Percentiles rank a stretch among this genome's conserved stretches.
phyloP scores from a whole-genome alignment of 2,113 vertebrate species.

The Phrynosoma blainvillii region DNA sequence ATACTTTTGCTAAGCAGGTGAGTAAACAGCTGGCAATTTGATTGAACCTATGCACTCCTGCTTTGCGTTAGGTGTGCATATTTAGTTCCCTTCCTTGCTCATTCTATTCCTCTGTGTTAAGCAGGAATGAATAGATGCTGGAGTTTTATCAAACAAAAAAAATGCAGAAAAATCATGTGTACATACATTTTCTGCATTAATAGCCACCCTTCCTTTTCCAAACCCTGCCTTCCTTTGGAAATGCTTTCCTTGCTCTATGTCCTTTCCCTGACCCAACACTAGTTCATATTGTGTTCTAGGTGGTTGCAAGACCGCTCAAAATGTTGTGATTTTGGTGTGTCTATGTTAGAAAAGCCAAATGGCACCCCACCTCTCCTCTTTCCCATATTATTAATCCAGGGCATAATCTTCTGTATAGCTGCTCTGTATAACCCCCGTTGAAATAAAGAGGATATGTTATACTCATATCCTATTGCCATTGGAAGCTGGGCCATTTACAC shows the following conservation, averaged over 20 bases:
- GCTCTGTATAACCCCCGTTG: not conserved
- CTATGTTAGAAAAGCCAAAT: not conserved
- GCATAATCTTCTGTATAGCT: too few species aligned
- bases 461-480: not conserved
- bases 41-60: not conserved
- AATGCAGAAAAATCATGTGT: not conserved
- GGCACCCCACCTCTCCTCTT: not conserved
- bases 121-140: not conserved
- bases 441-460: not conserved
- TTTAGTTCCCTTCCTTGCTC: not conserved
- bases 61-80: not conserved
- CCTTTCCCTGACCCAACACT: too few species aligned
- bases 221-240: not conserved
- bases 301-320: not conserved
- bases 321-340: not conserved
- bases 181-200: not conserved
- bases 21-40: not conserved
- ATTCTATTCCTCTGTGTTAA: not conserved
- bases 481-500: not conserved
- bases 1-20: conserved; percentile 3
- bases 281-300: not conserved
- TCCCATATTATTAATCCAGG: not conserved
- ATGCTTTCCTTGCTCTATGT: not conserved
- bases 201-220: not conserved
- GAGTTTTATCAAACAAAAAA: not conserved